Evolutionary conservation across 2,113 vertebrate genomes (phyloP).

Genomic region (Rhegmatorhina hoffmannsi): DNA sequence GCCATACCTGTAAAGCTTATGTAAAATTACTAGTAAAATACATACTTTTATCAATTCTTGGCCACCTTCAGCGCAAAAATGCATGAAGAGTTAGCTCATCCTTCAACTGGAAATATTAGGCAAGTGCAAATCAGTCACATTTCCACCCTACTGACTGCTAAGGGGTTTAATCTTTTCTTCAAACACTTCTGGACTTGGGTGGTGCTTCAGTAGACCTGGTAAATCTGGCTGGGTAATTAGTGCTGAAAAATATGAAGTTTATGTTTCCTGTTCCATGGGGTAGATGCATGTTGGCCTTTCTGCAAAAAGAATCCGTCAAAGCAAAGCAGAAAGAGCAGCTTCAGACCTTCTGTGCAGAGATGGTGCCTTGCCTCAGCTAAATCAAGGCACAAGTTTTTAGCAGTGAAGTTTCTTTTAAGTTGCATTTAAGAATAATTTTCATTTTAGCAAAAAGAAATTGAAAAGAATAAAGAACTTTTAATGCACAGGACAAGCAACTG

Average conservation of each 20-base stretch:
- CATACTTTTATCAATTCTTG: neutral
- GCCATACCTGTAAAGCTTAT: neutral
- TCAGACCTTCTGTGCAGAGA: neutral
- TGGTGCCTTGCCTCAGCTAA: neutral
- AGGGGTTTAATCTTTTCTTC: neutral
- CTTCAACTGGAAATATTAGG: neutral
- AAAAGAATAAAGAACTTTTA: constrained; percentile 9
- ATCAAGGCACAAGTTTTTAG: neutral
- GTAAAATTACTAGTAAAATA: neutral
- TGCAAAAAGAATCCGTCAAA: neutral
- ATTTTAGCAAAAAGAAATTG: neutral
- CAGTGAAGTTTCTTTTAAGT: neutral
- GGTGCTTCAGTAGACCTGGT: neutral
- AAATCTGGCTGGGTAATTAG: neutral
- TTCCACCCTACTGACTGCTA: neutral
- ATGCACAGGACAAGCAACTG: neutral
- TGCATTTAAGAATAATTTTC: neutral
- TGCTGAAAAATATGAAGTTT: neutral
- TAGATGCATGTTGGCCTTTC: neutral
- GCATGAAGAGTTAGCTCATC: neutral
- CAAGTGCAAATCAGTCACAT: neutral
- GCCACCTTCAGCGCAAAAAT: neutral
- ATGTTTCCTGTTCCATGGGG: neutral
- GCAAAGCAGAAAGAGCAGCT: neutral
- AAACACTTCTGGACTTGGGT: neutral